phyloP scores from a whole-genome alignment of 1,140 invertebrate genomes.

The Pectinophora gossypiella region DNA sequence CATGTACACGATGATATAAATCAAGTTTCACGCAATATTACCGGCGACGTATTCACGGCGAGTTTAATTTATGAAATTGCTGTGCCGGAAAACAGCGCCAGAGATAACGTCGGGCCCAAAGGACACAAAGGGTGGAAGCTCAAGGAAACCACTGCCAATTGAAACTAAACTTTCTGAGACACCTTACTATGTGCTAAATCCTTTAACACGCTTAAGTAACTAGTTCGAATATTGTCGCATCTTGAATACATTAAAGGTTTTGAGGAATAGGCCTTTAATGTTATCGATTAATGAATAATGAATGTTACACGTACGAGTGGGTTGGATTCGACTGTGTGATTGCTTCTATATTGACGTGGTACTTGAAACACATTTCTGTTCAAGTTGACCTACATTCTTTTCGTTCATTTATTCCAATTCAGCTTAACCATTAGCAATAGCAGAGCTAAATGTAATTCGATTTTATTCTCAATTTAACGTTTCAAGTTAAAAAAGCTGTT shows the following conservation, averaged over 20 bases:
- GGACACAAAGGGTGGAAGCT: slow-evolving; percentile 24
- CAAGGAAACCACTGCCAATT: background rate
- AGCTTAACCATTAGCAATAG: background rate
- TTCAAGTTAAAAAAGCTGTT: no score
- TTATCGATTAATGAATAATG: slow-evolving; percentile 5
- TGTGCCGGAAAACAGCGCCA: slow-evolving; percentile 25
- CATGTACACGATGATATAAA: slow-evolving; percentile 9
- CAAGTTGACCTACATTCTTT: background rate
- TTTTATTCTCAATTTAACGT: no score
- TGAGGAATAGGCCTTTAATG: slow-evolving; percentile 22
- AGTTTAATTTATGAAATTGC: slow-evolving; percentile 52
- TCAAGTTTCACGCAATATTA: slow-evolving; percentile 19
- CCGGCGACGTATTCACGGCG: slow-evolving; percentile 21
- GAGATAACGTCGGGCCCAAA: slow-evolving; percentile 16
- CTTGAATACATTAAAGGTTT: slow-evolving; percentile 35
- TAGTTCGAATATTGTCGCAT: background rate
- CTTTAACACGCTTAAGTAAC: no score
- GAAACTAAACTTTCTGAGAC: background rate
- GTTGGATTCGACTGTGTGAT: background rate
- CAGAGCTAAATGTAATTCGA: background rate
- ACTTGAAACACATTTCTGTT: background rate
- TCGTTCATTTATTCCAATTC: background rate
- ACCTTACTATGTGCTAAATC: background rate
- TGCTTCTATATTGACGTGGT: background rate
- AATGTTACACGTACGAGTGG: background rate